Conservation (phyloP, 2,797 vertebrate species). For the Sphenopsis melanotis region DNA sequence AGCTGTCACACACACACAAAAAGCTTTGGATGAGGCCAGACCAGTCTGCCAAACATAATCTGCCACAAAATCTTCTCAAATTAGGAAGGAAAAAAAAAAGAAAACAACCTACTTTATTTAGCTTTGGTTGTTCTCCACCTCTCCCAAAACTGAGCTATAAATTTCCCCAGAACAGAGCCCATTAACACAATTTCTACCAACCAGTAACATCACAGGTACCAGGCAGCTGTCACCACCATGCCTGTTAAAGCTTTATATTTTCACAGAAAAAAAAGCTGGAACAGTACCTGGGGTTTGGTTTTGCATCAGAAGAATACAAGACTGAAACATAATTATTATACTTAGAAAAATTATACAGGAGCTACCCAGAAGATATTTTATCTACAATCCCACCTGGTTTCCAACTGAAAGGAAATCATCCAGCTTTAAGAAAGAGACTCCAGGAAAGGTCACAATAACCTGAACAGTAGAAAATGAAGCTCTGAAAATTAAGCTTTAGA, state of each 20-base stretch:
- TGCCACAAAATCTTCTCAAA: background rate
- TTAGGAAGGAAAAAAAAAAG: background rate
- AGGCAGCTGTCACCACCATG: background rate
- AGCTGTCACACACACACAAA: background rate
- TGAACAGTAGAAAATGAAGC: background rate
- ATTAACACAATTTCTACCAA: background rate
- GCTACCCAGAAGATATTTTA: conserved; percentile 3
- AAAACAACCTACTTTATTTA: background rate
- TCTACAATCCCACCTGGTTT: background rate
- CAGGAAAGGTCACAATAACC: background rate
- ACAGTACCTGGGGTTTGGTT: background rate
- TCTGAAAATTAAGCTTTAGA: background rate
- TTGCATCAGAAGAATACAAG: background rate
- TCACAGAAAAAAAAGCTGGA: background rate
- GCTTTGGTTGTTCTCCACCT: background rate
- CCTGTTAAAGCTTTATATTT: background rate
- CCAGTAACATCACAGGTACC: background rate
- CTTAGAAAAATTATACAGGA: conserved; percentile 17
- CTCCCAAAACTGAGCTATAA: background rate
- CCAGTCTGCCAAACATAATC: background rate
- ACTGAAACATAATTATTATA: background rate
- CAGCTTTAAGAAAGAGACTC: background rate
- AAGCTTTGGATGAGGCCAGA: background rate
- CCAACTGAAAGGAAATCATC: background rate
- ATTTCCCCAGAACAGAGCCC: background rate